Evolutionary conservation across 2,113 vertebrate species (phyloP).

Genomic region (Phasianus colchicus): DNA sequence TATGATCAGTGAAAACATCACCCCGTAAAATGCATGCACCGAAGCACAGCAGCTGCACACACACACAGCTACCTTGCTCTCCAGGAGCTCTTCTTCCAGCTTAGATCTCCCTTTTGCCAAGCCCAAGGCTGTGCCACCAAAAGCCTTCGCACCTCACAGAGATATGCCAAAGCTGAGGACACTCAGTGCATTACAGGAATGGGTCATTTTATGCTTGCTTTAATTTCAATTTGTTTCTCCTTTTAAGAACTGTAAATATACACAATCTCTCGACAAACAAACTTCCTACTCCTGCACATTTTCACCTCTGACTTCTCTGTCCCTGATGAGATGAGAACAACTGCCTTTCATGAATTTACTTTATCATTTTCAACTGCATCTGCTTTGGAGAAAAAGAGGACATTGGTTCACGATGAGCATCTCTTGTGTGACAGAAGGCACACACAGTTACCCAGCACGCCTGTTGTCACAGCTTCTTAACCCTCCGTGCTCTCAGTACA

Average conservation of each 20-base stretch:
- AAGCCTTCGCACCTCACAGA: background rate
- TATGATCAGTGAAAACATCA: background rate
- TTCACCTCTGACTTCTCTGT: background rate
- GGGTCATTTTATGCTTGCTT: background rate
- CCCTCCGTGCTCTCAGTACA: background rate
- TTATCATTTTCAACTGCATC: background rate
- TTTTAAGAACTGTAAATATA: background rate
- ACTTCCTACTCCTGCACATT: background rate
- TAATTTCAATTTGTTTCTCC: background rate
- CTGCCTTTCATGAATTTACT: background rate
- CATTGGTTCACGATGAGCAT: background rate
- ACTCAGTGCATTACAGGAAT: background rate
- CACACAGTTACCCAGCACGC: background rate
- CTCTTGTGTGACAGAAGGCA: background rate
- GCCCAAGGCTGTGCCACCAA: background rate
- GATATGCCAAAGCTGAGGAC: background rate
- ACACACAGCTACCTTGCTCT: background rate
- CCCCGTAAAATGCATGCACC: fast-evolving
- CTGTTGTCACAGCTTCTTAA: background rate
- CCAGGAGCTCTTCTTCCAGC: background rate
- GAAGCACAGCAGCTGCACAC: background rate
- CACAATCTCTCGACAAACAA: background rate
- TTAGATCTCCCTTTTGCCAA: background rate
- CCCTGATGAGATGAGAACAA: background rate
- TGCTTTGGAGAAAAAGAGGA: background rate